Evolutionary conservation across 2,797 vertebrate genomes (phyloP), one percentile per base, ranked within the genome.

Genomic region (Babyrousa celebensis): DNA sequence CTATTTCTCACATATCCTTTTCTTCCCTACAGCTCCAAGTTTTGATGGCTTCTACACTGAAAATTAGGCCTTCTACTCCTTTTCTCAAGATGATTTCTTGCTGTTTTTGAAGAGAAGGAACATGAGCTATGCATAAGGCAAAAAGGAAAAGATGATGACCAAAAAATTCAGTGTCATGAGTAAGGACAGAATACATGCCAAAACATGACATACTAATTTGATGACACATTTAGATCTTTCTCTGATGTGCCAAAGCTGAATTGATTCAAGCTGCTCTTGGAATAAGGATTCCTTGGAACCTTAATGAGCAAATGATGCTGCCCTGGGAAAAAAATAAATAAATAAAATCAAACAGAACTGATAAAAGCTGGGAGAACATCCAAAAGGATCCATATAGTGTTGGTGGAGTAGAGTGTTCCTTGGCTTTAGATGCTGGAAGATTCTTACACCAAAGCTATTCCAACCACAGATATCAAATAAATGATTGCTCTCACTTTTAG

Each of bases 201-300:
- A 88, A 97, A 95, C 20, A 80, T 87, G 89, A 84, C 85, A 67
- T 62, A 84, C 20, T 96, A 96, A 95, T 36, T 96, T 91, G 75
- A 90, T 36, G 63, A 97, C 68, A 97, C 91, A 86, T 60, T 18
- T 3, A 85, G 43, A 43, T 97, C 27, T 48, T 90, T 70, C 18
- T 96, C 79, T 86, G 85, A 71, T 75, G 83, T 93, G 91, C 79
- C 93, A 98, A 96, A 96, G 52, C 7, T 93, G 78, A 97, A 96
- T 89, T 96, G 92, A 96, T 95, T 97, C 80, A 89, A 97, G 91
- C 16, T 98, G 89, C 65, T 97, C 96, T 95, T 97, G 71, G 98
- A 97, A 95, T 92, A 58, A 32, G 0, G 27, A 70, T 67, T 36
- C 20, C 85, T 89, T 96, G 36, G 75, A 97, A 78, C 0, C 27